Evolutionary conservation across 2,888 invertebrate species (phyloP).

Genomic region (Ophraella communa): DNA sequence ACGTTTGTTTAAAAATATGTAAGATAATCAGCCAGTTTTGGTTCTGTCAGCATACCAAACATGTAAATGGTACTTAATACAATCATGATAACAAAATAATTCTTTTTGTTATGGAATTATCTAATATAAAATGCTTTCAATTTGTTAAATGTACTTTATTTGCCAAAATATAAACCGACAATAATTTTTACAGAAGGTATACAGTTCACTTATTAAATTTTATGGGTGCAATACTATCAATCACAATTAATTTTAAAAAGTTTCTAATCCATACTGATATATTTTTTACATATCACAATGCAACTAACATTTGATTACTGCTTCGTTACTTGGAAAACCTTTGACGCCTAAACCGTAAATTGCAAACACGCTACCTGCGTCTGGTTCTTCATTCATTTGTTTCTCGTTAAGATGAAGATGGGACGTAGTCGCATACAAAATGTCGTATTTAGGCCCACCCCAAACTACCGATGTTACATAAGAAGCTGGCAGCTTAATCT

Average conservation of each 20-base stretch:
- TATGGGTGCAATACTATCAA: too few relatives aligned
- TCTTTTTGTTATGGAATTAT: too few relatives aligned
- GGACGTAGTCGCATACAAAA: slow-evolving; percentile 66
- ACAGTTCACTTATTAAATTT: too few relatives aligned
- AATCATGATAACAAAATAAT: too few relatives aligned
- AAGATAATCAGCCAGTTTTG: too few relatives aligned
- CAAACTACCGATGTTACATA: slow-evolving; percentile 67
- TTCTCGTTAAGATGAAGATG: slow-evolving; percentile 52
- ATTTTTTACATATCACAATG: not conserved
- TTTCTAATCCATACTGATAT: not conserved
- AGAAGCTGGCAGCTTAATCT: slow-evolving; percentile 61
- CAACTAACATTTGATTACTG: not conserved
- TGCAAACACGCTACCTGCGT: slow-evolving; percentile 60
- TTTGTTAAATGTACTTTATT: too few relatives aligned
- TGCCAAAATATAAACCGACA: too few relatives aligned
- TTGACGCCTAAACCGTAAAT: slow-evolving; percentile 55
- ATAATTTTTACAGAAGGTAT: too few relatives aligned
- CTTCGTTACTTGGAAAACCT: slow-evolving; percentile 50
- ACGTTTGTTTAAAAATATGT: too few relatives aligned
- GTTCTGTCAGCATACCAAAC: too few relatives aligned
- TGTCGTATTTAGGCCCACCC: slow-evolving; percentile 65
- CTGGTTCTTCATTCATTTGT: slow-evolving; percentile 54
- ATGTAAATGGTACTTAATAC: too few relatives aligned
- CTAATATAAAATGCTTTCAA: too few relatives aligned
- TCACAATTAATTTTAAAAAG: not conserved